phyloP scores from a whole-genome alignment of 2,888 invertebrate species.

The Drosophila conformis region DNA sequence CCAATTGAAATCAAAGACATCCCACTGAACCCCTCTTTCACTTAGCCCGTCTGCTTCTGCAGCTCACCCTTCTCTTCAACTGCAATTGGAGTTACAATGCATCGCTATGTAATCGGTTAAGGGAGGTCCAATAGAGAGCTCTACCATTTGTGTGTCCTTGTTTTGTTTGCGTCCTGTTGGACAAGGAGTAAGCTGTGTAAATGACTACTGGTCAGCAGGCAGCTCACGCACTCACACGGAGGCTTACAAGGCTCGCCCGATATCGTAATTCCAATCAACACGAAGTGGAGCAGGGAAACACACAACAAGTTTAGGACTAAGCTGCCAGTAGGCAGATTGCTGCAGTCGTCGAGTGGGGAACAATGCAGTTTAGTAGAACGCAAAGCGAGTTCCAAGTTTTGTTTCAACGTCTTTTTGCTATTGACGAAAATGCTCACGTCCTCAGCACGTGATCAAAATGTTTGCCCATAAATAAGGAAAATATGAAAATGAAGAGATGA shows the following conservation, averaged over 20 bases:
- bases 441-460: constrained; percentile 71
- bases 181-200: constrained; percentile 64
- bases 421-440: constrained; percentile 75
- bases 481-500: constrained; percentile 74
- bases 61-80: background rate
- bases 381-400: constrained; percentile 15
- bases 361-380: constrained; percentile 50
- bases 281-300: constrained; percentile 7
- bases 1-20: constrained; percentile 61
- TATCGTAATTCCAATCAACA: constrained; percentile 54
- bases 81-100: constrained; percentile 38
- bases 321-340: constrained; percentile 22
- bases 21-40: constrained; percentile 8
- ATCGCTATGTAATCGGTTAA: constrained; percentile 20
- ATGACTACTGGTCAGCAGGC: constrained; percentile 32
- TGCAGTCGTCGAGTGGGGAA: constrained; percentile 36
- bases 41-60: background rate
- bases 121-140: constrained; percentile 48
- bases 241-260: constrained; percentile 39
- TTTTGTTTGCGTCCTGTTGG: constrained; percentile 49
- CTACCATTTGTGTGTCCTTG: constrained; percentile 28
- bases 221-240: constrained; percentile 42
- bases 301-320: constrained; percentile 30
- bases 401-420: constrained; percentile 38
- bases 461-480: constrained; percentile 68